Conservation (phyloP, 2,888 invertebrate species). For the Druceiella hillmani region DNA sequence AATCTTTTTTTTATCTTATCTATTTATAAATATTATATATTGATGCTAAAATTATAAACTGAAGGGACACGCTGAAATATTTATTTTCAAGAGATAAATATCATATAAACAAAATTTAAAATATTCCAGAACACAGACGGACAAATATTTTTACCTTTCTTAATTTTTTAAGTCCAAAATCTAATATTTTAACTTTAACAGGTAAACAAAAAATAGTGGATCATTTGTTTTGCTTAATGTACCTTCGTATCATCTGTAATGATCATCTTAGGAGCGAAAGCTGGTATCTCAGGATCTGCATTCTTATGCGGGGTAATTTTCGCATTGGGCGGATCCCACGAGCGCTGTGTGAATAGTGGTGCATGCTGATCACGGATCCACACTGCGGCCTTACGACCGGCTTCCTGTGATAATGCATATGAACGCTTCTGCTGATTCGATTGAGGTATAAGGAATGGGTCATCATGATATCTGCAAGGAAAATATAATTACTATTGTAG, state of each 20-base stretch:
- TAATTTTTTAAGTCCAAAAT: no score
- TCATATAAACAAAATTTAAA: no score
- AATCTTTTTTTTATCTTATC: no score
- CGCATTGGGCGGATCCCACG: constrained; percentile 59
- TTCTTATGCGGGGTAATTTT: constrained; percentile 40
- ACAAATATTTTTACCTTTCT: no score
- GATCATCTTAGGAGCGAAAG: constrained; percentile 62
- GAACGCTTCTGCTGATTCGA: constrained; percentile 64
- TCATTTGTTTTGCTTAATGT: constrained; percentile 11
- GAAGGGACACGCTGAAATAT: no score
- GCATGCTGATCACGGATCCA: constrained; percentile 75
- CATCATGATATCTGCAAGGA: constrained; percentile 69
- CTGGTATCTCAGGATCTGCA: constrained; percentile 61
- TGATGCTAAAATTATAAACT: no score
- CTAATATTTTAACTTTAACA: no score
- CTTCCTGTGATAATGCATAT: constrained; percentile 76
- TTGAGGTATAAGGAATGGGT: constrained; percentile 77
- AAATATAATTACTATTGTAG: not conserved
- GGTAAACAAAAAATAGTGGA: no score
- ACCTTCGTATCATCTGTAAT: constrained; percentile 68
- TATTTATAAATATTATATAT: no score
- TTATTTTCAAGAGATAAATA: no score
- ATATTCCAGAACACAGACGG: no score
- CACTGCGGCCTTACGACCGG: constrained; percentile 80
- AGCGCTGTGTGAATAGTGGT: constrained; percentile 59